phyloP scores from a whole-genome alignment of 2,113 vertebrate genomes.

The Notiomystis cincta region DNA sequence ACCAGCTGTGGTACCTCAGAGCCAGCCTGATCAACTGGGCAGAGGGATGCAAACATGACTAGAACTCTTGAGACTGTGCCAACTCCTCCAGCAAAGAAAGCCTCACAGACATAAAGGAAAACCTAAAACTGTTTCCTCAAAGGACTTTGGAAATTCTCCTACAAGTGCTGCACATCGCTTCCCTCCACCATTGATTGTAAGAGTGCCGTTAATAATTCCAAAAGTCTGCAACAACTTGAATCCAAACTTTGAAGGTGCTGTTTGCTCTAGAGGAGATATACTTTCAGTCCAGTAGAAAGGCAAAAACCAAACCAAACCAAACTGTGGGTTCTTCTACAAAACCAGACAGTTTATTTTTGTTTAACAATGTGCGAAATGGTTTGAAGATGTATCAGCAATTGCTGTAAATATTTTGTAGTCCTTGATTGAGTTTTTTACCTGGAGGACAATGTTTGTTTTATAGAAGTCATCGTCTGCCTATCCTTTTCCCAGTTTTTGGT shows the following conservation, averaged over 20 bases:
- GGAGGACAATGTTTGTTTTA: neutral
- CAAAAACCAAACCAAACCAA: neutral
- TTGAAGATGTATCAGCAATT: neutral
- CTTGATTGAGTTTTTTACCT: neutral
- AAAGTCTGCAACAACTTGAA: neutral
- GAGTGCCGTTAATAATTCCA: neutral
- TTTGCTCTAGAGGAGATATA: neutral
- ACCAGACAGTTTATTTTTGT: neutral
- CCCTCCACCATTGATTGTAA: neutral
- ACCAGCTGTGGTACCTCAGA: neutral
- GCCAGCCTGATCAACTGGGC: neutral
- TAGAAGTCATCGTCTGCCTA: neutral
- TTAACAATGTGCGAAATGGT: neutral
- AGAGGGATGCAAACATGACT: neutral
- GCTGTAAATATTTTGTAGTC: neutral
- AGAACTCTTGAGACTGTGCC: neutral
- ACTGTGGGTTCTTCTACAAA: neutral
- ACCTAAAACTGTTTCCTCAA: neutral
- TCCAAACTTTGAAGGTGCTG: neutral
- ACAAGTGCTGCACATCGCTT: fast-evolving
- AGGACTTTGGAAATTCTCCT: neutral
- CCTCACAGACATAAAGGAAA: neutral
- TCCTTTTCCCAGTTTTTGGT: neutral
- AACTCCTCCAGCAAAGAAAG: neutral
- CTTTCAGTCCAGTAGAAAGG: neutral